Percentiles rank a stretch among this genome's conserved stretches.
Conservation (phyloP, 2,888 invertebrate species). For the Ellobium chinense region DNA sequence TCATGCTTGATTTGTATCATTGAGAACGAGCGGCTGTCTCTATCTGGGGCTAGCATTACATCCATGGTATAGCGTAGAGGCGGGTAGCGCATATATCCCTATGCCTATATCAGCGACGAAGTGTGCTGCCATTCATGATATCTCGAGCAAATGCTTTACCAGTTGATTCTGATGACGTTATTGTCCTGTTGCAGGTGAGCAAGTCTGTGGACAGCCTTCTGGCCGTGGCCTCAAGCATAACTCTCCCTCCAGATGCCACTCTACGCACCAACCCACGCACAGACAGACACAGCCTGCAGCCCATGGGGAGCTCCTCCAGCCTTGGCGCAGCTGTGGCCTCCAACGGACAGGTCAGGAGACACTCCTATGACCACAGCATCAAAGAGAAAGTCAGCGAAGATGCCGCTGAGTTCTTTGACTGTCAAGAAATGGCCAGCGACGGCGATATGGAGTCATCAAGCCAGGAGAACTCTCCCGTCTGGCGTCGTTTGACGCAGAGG, state of each 20-base stretch:
- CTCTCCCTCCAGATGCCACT: constrained; percentile 47
- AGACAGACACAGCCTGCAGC: constrained; percentile 24
- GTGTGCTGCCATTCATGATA: too few relatives aligned
- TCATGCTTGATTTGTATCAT: too few relatives aligned
- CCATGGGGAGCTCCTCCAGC: neutral
- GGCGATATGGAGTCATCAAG: constrained; percentile 41
- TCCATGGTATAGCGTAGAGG: too few relatives aligned
- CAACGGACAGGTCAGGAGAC: constrained; percentile 35
- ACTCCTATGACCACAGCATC: constrained; percentile 41
- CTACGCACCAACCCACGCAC: neutral
- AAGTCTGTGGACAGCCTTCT: constrained; percentile 55
- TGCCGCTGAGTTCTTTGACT: constrained; percentile 32
- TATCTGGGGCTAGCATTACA: too few relatives aligned
- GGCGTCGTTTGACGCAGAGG: neutral
- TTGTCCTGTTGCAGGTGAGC: constrained; percentile 49
- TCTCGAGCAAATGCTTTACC: too few relatives aligned
- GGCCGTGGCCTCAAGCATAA: constrained; percentile 52
- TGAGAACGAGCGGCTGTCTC: too few relatives aligned
- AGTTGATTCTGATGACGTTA: too few relatives aligned
- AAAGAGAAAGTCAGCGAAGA: constrained; percentile 30
- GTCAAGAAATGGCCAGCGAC: constrained; percentile 12
- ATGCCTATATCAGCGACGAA: too few relatives aligned
- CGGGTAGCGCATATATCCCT: too few relatives aligned
- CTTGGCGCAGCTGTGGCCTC: neutral
- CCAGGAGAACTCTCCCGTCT: constrained; percentile 35